Evolutionary conservation across 2,888 invertebrate genomes (phyloP).

Genomic region (Tortricodes alternella): DNA sequence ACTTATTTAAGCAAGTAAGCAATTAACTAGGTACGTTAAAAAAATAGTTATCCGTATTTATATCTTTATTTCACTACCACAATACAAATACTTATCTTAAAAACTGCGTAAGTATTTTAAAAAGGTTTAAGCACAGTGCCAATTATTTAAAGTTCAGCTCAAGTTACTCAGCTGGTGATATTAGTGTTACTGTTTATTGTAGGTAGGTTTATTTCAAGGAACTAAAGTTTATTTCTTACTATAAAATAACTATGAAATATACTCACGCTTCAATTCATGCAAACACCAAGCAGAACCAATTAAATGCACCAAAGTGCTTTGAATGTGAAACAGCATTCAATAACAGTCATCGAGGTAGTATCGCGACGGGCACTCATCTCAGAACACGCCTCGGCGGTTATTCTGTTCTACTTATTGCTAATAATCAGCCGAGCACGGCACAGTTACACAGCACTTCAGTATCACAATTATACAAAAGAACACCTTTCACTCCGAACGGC

Average conservation of each 20-base stretch:
- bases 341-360: constrained; percentile 19
- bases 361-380: constrained; percentile 17
- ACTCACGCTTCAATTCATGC: constrained; percentile 29
- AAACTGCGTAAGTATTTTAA: too few relatives aligned
- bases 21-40: too few relatives aligned
- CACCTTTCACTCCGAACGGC: constrained; percentile 71
- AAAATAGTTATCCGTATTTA: too few relatives aligned
- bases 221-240: background rate
- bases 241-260: constrained; percentile 1
- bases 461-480: constrained; percentile 47
- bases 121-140: too few relatives aligned
- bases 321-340: constrained; percentile 21
- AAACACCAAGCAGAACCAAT: constrained; percentile 15
- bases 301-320: constrained; percentile 25
- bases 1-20: too few relatives aligned
- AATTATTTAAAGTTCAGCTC: too few relatives aligned
- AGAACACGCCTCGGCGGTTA: background rate
- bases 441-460: constrained; percentile 57
- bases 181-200: too few relatives aligned
- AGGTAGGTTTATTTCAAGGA: too few relatives aligned
- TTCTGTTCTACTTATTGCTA: constrained; percentile 44
- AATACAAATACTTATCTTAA: too few relatives aligned
- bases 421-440: constrained; percentile 49
- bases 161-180: too few relatives aligned
- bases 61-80: too few relatives aligned